Base-by-base conservation (phyloP, 1,140 invertebrate genomes). In the Drosophila varians region DNA sequence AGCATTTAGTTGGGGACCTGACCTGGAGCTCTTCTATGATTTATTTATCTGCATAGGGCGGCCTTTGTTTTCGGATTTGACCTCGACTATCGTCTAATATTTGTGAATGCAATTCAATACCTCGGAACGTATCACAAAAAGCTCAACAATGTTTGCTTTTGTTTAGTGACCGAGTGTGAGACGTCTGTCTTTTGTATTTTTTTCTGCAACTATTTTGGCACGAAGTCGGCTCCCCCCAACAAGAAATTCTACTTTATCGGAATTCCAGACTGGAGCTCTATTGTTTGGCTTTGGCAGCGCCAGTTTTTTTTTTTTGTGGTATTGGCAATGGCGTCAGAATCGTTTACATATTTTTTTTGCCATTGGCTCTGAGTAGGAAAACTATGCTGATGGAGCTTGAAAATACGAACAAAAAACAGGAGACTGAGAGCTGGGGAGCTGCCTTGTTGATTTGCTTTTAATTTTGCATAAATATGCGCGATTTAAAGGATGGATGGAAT, bases 381-480 rank as follows among this genome's bases (percentile, higher is more conserved):
- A 47, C 60, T 61, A 73, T 84, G 75, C 49, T 73, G 71, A 68
- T 75, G 71, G 75, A 73, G 76, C 64, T 40, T 42, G 66, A 28
- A 25, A 70, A 70, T 48, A 26, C 25, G 31, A 34, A n/a, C 28
- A 31, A 31, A 16, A 7, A 38, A 38, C 9, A 14, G 51, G 46
- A 51, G 55, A 76, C 48, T 54, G 53, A 55, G 73, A 64, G 21
- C 19, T 26, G 46, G 71, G 78, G 64, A 82, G 61, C 76, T 84
- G 77, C 56, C 57, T 76, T 70, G 84, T 86, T 73, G 80, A 87
- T 86, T 86, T 82, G 73, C 77, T 72, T 84, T 82, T 87, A 76
- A 74, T 76, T 84, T 84, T 87, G 82, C 80, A 84, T 87, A 84
- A 84, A 84, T 84, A 82, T 87, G 72, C 68, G 73, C 62, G 58